A percentile compares a stretch with the other conserved stretches of the same genome.
Evolutionary conservation across 1,140 invertebrate species (phyloP).

Genomic region (Aphaenogaster rudis): DNA sequence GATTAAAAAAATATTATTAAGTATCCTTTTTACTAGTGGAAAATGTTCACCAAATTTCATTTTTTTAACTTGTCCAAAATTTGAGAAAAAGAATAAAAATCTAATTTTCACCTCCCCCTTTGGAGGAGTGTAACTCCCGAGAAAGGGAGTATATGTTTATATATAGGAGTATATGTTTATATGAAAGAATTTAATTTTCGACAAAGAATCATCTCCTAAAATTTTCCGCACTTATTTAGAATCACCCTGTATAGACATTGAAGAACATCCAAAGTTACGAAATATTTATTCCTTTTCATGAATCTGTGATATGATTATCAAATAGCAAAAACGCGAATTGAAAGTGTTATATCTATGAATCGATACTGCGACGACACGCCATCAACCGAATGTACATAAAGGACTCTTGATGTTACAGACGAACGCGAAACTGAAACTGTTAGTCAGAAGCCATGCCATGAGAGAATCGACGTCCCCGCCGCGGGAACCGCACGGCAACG

Average conservation of each 20-base stretch:
- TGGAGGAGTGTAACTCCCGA: too few relatives aligned
- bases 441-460: constrained; percentile 96
- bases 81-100: too few relatives aligned
- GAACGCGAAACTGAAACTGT: constrained; percentile 93
- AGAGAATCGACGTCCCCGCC: constrained; percentile 95
- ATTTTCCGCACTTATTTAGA: too few relatives aligned
- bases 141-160: too few relatives aligned
- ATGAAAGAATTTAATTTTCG: too few relatives aligned
- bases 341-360: constrained; percentile 15
- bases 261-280: not conserved
- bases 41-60: too few relatives aligned
- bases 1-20: too few relatives aligned
- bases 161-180: too few relatives aligned
- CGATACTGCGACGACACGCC: not conserved
- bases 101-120: too few relatives aligned
- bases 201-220: too few relatives aligned
- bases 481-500: constrained; percentile 89
- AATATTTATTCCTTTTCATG: not conserved
- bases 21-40: too few relatives aligned
- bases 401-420: constrained; percentile 80
- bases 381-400: not conserved
- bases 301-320: not conserved
- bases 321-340: constrained; percentile 15
- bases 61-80: too few relatives aligned
- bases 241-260: not conserved